Base-by-base conservation (phyloP, 2,113 vertebrate species). In the Leptobrachium leishanense region DNA sequence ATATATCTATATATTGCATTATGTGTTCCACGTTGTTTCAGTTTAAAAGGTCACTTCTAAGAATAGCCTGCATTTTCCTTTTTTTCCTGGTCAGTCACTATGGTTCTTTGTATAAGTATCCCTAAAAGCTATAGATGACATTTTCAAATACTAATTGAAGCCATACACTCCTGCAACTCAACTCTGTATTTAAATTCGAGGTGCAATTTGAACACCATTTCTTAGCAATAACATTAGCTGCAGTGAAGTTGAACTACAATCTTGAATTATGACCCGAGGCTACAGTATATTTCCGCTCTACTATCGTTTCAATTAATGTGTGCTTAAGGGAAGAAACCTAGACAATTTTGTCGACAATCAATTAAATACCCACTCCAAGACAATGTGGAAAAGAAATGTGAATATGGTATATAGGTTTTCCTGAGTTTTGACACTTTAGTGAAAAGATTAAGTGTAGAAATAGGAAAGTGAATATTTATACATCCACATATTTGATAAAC, bases 241-340 rank as follows among this genome's bases (percentile, higher is more conserved):
- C 2, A 62, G n/a, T 41, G 55, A 10, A 43, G 50, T 53, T 41
- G 67, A 70, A 41, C 76, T 6, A 43, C 64, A 46, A 15, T 50
- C 67, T 77, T 62, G n/a, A 44, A 5, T 15, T 40, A 63, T 77
- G 76, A 42, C 76, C 44, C 41, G 42, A 59, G 55, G 76, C 68
- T 77, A 70, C 11, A 64, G 69, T 77, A 77, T 63, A 77, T 70
- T 77, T 77, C 57, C 46, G 67, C 68, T 62, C 55, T 70, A 39
- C 66, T 59, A 39, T 43, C 43, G 75, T 77, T 77, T 77, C 66
- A 69, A 77, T 69, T 77, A 76, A 59, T 68, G 65, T 59, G 53
- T 43, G 75, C 75, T 69, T 77, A 68, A 77, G 75, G 75, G 15
- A 77, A 43, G 42, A 77, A 69, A 43, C 65, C 20, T 20, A 11